phyloP scores from a whole-genome alignment of 1,140 invertebrate species.

The Papilio machaon region DNA sequence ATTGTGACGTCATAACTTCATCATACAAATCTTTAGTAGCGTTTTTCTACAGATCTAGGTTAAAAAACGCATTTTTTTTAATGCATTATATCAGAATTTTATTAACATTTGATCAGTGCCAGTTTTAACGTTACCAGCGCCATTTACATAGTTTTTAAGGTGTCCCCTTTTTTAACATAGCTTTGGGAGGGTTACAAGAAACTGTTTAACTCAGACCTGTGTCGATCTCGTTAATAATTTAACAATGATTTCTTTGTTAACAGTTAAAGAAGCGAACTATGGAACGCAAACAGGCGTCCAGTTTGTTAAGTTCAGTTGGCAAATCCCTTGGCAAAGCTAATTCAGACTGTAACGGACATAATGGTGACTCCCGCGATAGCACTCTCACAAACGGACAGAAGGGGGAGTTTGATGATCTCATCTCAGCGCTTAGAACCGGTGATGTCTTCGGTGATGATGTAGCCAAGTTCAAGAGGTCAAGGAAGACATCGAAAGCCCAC shows the following conservation, averaged over 20 bases:
- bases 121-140: too few relatives aligned
- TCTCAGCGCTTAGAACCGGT: constrained; percentile 96
- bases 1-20: too few relatives aligned
- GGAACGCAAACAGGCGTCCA: constrained; percentile 91
- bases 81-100: too few relatives aligned
- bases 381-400: constrained; percentile 83
- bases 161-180: too few relatives aligned
- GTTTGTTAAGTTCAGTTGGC: constrained; percentile 84
- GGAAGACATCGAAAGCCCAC: constrained; percentile 85
- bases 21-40: too few relatives aligned
- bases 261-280: constrained; percentile 93
- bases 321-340: constrained; percentile 82
- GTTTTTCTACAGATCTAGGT: too few relatives aligned
- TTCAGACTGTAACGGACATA: constrained; percentile 81
- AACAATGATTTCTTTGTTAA: constrained; percentile 49
- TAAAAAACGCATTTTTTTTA: too few relatives aligned
- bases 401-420: constrained; percentile 98
- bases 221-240: neutral
- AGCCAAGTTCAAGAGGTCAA: constrained; percentile 93
- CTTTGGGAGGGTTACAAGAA: too few relatives aligned
- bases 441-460: constrained; percentile 99
- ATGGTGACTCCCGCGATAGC: constrained; percentile 62
- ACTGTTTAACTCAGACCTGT: too few relatives aligned
- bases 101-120: too few relatives aligned
- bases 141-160: too few relatives aligned